Conservation (phyloP, 2,113 vertebrate species). For the Petroica traversi region DNA sequence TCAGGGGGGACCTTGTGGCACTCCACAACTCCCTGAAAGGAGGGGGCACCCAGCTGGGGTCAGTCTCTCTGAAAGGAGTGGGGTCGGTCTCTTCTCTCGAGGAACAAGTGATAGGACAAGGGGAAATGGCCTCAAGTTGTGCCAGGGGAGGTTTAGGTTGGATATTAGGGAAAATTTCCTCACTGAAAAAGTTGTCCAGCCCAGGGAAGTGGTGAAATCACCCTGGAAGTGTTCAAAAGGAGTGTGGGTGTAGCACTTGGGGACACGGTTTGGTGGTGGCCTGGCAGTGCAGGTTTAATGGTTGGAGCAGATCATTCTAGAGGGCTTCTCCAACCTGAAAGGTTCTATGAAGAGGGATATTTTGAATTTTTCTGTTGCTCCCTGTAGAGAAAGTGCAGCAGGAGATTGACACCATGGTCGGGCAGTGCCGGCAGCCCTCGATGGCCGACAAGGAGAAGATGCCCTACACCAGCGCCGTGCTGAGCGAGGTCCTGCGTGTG, state of each 20-base stretch:
- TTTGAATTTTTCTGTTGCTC: neutral
- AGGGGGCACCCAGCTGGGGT: neutral
- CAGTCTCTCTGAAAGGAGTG: too few relatives aligned
- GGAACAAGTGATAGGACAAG: neutral
- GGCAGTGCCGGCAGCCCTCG: constrained; percentile 64
- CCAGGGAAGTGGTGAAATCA: neutral
- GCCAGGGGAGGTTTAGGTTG: neutral
- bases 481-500: constrained; percentile 85
- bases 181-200: neutral
- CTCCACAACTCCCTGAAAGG: neutral
- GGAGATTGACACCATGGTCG: constrained; percentile 76
- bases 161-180: neutral
- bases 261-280: neutral
- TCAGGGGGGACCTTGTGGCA: accelerated
- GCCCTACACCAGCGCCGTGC: constrained; percentile 82
- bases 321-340: neutral
- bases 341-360: neutral
- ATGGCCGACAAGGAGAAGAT: constrained; percentile 75
- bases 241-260: neutral
- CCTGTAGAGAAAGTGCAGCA: constrained; percentile 72
- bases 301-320: neutral
- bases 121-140: neutral
- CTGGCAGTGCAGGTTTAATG: neutral
- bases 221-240: neutral
- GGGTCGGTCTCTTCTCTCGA: neutral